A percentile compares a stretch with the other conserved stretches of the same genome.
Conservation (phyloP, 2,113 vertebrate genomes). For the rabbit (Oryctolagus cuniculus) region DNA sequence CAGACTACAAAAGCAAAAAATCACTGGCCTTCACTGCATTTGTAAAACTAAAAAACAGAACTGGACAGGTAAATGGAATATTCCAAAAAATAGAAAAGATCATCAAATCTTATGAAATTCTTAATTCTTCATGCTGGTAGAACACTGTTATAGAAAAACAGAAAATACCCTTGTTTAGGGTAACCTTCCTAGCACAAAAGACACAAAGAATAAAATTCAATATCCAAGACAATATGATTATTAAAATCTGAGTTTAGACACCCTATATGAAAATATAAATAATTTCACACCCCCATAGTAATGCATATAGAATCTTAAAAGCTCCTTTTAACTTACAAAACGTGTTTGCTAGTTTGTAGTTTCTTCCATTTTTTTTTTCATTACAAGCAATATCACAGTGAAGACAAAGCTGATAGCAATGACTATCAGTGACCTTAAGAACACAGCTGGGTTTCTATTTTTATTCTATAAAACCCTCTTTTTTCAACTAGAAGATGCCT, state of each 20-base stretch:
- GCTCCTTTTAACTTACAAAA: neutral
- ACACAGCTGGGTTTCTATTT: constrained; percentile 76
- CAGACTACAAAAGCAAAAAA: neutral
- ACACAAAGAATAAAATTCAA: constrained; percentile 26
- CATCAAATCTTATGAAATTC: constrained; percentile 34
- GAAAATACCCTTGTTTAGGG: neutral
- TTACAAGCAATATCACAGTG: constrained; percentile 34
- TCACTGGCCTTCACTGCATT: neutral
- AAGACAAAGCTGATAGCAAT: constrained; percentile 53
- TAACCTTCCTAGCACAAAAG: constrained; percentile 1
- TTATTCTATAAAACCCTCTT: constrained; percentile 61
- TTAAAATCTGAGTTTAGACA: constrained; percentile 7
- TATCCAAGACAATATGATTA: neutral
- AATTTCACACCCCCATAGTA: constrained; percentile 30
- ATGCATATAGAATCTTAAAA: constrained; percentile 12
- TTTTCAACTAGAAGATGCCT: constrained; percentile 46
- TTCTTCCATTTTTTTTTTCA: constrained; percentile 9
- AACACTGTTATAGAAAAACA: constrained; percentile 8
- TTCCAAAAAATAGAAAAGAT: neutral
- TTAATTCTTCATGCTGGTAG: neutral
- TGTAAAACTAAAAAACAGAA: neutral
- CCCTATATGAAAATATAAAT: constrained; percentile 36
- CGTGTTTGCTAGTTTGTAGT: constrained; percentile 37
- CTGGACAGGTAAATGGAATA: neutral
- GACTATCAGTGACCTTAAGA: constrained; percentile 72